phyloP scores from a whole-genome alignment of 1,140 invertebrate species.

The Drosophila funebris region DNA sequence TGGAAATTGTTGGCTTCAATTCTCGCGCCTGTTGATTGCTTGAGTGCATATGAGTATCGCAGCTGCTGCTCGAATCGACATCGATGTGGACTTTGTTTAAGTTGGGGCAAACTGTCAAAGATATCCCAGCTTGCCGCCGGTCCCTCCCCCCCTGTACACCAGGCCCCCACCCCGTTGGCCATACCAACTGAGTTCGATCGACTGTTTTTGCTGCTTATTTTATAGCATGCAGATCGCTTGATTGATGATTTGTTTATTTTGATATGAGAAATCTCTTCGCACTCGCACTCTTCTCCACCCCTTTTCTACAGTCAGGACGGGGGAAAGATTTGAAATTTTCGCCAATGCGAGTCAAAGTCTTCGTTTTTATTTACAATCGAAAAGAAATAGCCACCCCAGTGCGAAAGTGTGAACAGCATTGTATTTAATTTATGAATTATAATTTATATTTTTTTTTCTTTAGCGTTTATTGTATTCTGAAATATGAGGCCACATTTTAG shows the following conservation, averaged over 20 bases:
- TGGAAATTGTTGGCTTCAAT: constrained; percentile 1
- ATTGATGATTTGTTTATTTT: constrained; percentile 83
- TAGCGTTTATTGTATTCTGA: constrained; percentile 5
- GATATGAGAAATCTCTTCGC: constrained; percentile 73
- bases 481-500: constrained; percentile 49
- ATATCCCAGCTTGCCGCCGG: constrained; percentile 63
- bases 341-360: constrained; percentile 38
- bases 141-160: not conserved
- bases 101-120: constrained; percentile 75
- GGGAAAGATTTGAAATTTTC: constrained; percentile 35
- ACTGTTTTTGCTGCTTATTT: constrained; percentile 13
- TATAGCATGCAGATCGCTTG: constrained; percentile 68
- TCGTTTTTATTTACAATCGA: constrained; percentile 50
- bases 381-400: constrained; percentile 41
- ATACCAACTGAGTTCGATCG: constrained; percentile 6
- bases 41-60: constrained; percentile 69
- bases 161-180: not conserved
- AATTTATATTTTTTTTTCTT: constrained; percentile 64
- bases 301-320: not conserved
- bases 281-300: too few relatives aligned
- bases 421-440: constrained; percentile 74
- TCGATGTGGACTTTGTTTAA: constrained; percentile 45
- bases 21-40: constrained; percentile 74
- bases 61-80: constrained; percentile 42
- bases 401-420: constrained; percentile 53